A percentile compares a stretch with the other conserved stretches of the same genome.
Evolutionary conservation across 2,888 invertebrate species (phyloP).

Genomic region (Drosophila nigricruria): DNA sequence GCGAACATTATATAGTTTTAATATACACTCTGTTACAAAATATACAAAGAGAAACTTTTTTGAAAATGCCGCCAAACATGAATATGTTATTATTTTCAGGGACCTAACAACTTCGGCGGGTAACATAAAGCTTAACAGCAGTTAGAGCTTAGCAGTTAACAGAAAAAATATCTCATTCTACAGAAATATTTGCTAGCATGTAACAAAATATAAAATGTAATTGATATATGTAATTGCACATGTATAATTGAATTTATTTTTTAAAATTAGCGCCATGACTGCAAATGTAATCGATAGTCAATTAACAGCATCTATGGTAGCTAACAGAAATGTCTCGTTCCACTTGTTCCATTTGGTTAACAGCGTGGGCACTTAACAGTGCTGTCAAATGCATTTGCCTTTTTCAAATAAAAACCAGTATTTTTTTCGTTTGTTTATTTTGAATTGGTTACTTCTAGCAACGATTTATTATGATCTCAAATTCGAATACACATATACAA

Average conservation of each 20-base stretch:
- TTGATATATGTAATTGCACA: no score
- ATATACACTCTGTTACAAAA: constrained; percentile 20
- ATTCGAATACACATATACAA: neutral
- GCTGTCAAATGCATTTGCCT: neutral
- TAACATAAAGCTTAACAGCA: neutral
- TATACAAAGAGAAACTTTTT: constrained; percentile 15
- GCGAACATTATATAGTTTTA: constrained; percentile 33
- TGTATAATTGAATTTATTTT: no score
- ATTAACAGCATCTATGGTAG: neutral
- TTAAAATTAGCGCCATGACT: neutral
- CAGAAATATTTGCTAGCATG: no score
- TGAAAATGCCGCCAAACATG: constrained; percentile 14
- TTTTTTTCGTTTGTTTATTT: neutral
- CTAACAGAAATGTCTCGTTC: neutral
- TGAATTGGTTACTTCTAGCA: neutral
- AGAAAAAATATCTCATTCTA: constrained; percentile 6
- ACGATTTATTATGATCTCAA: neutral
- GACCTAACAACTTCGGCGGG: neutral
- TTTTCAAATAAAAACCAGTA: neutral
- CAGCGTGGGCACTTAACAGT: neutral
- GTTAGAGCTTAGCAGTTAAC: neutral
- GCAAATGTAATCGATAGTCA: neutral
- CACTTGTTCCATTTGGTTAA: neutral
- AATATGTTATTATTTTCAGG: neutral
- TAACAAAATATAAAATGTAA: no score